Base-by-base conservation (phyloP, 2,888 invertebrate species). In the Cabera pusaria region DNA sequence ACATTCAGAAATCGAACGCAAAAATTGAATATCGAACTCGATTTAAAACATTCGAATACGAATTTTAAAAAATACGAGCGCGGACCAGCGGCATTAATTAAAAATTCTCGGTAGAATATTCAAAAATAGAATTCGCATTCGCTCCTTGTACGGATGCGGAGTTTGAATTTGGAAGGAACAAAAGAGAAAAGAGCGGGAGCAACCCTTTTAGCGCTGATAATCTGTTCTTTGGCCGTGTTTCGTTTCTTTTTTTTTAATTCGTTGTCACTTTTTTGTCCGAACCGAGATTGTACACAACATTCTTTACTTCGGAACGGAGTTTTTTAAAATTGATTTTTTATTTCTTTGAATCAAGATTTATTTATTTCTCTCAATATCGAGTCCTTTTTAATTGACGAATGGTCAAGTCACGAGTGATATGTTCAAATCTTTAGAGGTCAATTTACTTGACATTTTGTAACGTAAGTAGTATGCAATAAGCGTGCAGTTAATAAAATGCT, bases 41-140 rank as follows among this genome's bases (percentile, higher is more conserved):
- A 86, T 87, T 87, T 87, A 84, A 86, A 86, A 80, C 83, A 83
- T 14, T 14, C 14, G 84, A 83, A 84, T 83, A 79, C 83, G 80
- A 84, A 78, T 80, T 85, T 87, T 80, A 80, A 85, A 48, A 85
- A 85, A 86, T 86, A 85, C 83, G 82, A 82, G 79, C 82, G 71
- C 79, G 78, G 75, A 74, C 74, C 74, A 79, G 72, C 84, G 76
- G 86, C 86, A 87, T 88, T 87, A 88, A 88, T 88, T 88, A 88
- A 88, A 87, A 86, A 88, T 88, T 88, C 88, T 86, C 85, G 85
- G 88, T 88, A 87, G 85, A 88, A 88, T 86, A 88, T 88, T 86
- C 88, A 84, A 84, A 86, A 87, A 88, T 88, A 88, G 87, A 86
- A 86, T 88, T 84, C 85, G 86, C 86, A 85, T 84, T 85, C 85